phyloP scores from a whole-genome alignment of 2,888 invertebrate genomes.

The Cerastis rubricosa region DNA sequence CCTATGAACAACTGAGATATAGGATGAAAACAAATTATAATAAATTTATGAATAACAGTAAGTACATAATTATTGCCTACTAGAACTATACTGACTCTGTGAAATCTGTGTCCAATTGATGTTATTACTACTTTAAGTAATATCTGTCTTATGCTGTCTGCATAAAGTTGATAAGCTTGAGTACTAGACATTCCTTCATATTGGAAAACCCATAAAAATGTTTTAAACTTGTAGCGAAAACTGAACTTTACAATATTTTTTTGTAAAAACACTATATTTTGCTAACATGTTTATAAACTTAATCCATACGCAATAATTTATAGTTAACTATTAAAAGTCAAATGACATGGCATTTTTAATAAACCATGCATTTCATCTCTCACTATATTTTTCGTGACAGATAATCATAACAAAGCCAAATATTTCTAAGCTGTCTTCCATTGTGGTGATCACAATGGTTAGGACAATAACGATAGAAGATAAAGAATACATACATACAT shows the following conservation, averaged over 20 bases:
- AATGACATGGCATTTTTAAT: background rate
- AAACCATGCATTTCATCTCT: background rate
- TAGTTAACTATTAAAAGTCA: background rate
- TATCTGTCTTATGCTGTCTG: background rate
- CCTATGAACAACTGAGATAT: slow-evolving; percentile 97
- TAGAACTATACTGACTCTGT: background rate
- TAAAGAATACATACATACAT: background rate
- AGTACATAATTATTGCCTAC: slow-evolving; percentile 59
- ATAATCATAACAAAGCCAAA: background rate
- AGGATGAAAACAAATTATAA: slow-evolving; percentile 91
- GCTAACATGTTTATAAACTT: background rate
- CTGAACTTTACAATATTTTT: background rate
- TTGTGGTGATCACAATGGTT: slow-evolving; percentile 9
- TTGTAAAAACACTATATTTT: background rate
- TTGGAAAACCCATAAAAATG: background rate
- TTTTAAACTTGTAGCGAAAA: background rate
- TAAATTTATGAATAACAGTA: slow-evolving; percentile 79
- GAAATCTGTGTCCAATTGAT: background rate
- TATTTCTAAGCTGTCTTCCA: background rate
- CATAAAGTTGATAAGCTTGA: background rate
- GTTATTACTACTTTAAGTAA: background rate
- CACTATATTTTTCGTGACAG: background rate
- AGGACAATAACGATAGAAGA: slow-evolving; percentile 1
- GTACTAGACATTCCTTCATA: background rate
- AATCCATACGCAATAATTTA: background rate